These are phyloP conservation scores for Gymnothorax javanicus DNA, from an alignment of 2,797 vertebrate species.

Conservation along the genomic window DNA sequence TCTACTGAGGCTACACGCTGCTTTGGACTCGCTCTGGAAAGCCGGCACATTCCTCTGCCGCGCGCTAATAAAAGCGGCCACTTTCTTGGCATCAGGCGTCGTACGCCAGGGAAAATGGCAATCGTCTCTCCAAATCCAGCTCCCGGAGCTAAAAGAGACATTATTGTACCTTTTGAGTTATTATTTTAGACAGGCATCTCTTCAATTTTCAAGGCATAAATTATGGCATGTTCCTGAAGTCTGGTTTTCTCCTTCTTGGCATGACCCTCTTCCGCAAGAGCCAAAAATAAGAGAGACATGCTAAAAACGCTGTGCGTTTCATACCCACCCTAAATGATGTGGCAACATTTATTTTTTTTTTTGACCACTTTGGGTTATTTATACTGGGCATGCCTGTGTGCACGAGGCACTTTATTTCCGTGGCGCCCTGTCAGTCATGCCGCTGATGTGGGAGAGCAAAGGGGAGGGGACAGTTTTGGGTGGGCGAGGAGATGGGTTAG, in stretches of 20 bases:
- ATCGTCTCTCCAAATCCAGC: conserved; percentile 52
- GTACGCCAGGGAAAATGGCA: conserved; percentile 52
- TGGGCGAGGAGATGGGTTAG: too few species aligned
- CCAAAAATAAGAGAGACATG: conserved; percentile 70
- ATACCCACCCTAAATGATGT: conserved; percentile 64
- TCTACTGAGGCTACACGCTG: conserved; percentile 36
- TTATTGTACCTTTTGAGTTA: conserved; percentile 51
- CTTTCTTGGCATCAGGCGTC: conserved; percentile 43
- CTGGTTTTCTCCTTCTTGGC: conserved; percentile 70
- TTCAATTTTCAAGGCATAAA: conserved; percentile 68
- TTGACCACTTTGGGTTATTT: conserved; percentile 59
- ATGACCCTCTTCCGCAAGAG: conserved; percentile 40
- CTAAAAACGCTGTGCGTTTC: conserved; percentile 67
- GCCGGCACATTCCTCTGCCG: conserved; percentile 44
- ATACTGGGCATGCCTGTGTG: conserved; percentile 56
- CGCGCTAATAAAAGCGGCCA: conserved; percentile 31
- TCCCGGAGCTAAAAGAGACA: conserved; percentile 49
- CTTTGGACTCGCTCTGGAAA: conserved; percentile 41
- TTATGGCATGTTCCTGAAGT: conserved; percentile 64
- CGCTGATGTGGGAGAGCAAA: conserved; percentile 44
- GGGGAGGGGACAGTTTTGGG: too few species aligned
- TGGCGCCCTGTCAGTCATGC: conserved; percentile 52
- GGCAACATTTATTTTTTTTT: conserved; percentile 52
- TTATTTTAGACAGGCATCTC: conserved; percentile 65
- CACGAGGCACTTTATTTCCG: conserved; percentile 50